Evolutionary conservation across 2,797 vertebrate species (phyloP), one percentile per base, ranked within the genome.

Genomic region (Danio choprae): DNA sequence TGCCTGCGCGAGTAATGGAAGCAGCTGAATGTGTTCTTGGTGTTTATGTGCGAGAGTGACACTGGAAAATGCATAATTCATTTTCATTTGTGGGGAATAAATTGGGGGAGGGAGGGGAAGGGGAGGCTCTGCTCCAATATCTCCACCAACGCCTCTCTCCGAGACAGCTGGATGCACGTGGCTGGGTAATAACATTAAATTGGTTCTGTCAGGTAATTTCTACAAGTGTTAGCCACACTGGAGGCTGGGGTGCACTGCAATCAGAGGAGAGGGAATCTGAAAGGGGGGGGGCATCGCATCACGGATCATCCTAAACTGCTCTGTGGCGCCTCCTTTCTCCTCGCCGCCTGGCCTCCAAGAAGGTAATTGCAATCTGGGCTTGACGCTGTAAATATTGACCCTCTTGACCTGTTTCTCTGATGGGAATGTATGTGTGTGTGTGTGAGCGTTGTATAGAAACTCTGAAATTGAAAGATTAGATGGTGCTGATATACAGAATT

Each of bases 131-230:
- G 80, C 74, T 53, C 58, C 82, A 67, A 80, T 85, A 84, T 78
- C 41, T 40, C 81, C 43, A 65, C 4, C 43, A 77, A 76, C 55
- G 74, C 79, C 65, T 59, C 84, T 81, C 74, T 82, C 85, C 9
- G 81, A 80, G 82, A 85, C 80, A 80, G 82, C 82, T 83, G 83
- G 83, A 84, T 80, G 87, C 89, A 87, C 90, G 85, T 90, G 89
- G 92, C 92, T 92, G 87, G 89, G 90, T 93, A 93, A 93, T 91
- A 92, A 92, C 89, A 89, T 90, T 86, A 88, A 89, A 94, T 93
- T 94, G 90, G 90, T 94, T 93, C 89, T 94, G 93, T 94, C 93
- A 94, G 92, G 92, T 91, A 90, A 94, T 94, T 93, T 93, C 92
- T 92, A 93, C 91, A 90, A 94, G 92, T 92, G 92, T 93, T 93